Conservation (phyloP, 2,888 invertebrate genomes). For the Nomada lathburiana region DNA sequence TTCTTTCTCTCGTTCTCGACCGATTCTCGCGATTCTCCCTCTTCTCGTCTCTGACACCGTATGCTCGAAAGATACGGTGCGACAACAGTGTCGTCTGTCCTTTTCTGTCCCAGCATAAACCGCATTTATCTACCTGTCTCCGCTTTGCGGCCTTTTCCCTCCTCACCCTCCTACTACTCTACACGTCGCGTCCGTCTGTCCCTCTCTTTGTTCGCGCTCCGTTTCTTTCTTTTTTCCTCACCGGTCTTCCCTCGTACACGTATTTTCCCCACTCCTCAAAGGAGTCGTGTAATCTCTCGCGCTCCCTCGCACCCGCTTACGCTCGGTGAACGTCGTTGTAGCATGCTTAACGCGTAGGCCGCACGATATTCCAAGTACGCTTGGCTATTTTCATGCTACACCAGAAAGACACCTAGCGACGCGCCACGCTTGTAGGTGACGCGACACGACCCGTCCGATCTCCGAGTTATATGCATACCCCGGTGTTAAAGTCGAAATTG, state of each 20-base stretch:
- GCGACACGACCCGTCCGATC: constrained; percentile 46
- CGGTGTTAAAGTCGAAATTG: constrained; percentile 64
- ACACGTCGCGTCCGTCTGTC: not conserved
- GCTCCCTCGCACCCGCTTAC: constrained; percentile 46
- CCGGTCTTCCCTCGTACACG: constrained; percentile 44
- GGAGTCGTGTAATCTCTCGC: constrained; percentile 54
- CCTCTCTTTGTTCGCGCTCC: constrained; percentile 20
- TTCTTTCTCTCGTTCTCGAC: constrained; percentile 51
- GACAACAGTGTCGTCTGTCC: constrained; percentile 61
- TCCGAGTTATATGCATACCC: not conserved
- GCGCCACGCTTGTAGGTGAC: constrained; percentile 53
- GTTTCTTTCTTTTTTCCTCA: constrained; percentile 38
- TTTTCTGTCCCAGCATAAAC: constrained; percentile 43
- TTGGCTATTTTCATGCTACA: constrained; percentile 77
- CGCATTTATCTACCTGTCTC: constrained; percentile 57
- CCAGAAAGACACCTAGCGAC: constrained; percentile 71
- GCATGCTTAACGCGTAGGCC: constrained; percentile 76
- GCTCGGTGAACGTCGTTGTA: constrained; percentile 64
- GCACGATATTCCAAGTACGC: constrained; percentile 78
- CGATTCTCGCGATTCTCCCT: constrained; percentile 59
- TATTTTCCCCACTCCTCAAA: constrained; percentile 7
- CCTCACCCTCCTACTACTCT: constrained; percentile 9
- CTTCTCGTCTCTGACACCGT: constrained; percentile 63
- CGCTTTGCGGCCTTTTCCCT: constrained; percentile 21
- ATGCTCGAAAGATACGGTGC: constrained; percentile 58